phyloP scores from a whole-genome alignment of 1,140 invertebrate genomes.

The Globodera rostochiensis region DNA sequence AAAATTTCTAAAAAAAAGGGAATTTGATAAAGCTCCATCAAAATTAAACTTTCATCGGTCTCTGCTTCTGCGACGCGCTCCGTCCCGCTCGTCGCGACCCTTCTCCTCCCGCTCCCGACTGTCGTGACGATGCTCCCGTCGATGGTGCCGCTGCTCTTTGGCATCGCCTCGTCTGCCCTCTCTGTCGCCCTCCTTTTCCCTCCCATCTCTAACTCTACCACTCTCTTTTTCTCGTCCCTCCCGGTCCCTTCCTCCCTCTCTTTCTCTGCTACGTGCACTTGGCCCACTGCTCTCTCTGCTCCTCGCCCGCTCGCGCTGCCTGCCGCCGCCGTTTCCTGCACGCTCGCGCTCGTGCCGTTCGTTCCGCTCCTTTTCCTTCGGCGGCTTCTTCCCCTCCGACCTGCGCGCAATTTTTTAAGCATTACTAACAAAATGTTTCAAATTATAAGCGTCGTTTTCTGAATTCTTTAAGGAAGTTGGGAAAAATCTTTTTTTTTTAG shows the following conservation, averaged over 20 bases:
- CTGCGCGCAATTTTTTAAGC: background rate
- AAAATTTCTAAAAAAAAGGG: too few relatives aligned
- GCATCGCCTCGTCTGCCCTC: constrained; percentile 28
- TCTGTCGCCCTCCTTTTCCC: constrained; percentile 1
- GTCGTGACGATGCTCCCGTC: constrained; percentile 39
- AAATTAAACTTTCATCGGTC: background rate
- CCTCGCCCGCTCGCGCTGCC: constrained; percentile 12
- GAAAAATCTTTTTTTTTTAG: too few relatives aligned
- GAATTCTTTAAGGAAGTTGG: too few relatives aligned
- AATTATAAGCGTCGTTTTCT: too few relatives aligned
- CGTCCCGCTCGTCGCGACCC: background rate
- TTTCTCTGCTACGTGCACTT: constrained; percentile 9
- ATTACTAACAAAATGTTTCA: background rate
- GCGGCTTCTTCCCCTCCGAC: constrained; percentile 32
- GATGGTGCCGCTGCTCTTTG: constrained; percentile 24
- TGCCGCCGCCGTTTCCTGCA: constrained; percentile 19
- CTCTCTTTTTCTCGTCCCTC: constrained; percentile 31
- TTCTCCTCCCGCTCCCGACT: constrained; percentile 26
- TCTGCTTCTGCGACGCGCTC: background rate
- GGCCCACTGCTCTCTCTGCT: constrained; percentile 21
- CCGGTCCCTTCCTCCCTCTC: constrained; percentile 35
- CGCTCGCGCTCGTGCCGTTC: background rate
- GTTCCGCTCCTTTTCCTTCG: constrained; percentile 5
- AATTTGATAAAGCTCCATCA: too few relatives aligned
- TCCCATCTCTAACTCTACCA: background rate